phyloP scores from a whole-genome alignment of 2,797 vertebrate genomes.

The Fistularia tabacaria region DNA sequence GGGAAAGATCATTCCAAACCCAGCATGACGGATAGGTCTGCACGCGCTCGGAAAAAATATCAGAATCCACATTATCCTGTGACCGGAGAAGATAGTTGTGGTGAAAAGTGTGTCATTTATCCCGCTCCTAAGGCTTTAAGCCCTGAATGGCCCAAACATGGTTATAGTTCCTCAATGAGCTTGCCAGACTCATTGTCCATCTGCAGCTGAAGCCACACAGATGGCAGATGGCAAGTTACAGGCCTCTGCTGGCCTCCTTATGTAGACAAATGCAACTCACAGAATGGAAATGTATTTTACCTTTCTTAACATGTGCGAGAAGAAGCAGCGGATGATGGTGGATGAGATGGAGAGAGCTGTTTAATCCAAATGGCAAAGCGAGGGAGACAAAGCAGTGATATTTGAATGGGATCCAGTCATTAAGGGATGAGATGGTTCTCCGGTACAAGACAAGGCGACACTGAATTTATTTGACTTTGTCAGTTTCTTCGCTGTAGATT shows the following conservation, averaged over 20 bases:
- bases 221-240: conserved; percentile 27
- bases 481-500: conserved; percentile 45
- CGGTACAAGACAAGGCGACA: too few relatives aligned
- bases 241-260: conserved; percentile 14
- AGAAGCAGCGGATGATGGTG: background rate
- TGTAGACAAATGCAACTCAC: conserved; percentile 14
- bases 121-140: conserved; percentile 8
- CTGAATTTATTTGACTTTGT: conserved; percentile 2
- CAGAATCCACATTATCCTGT: conserved; percentile 39
- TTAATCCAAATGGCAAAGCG: background rate
- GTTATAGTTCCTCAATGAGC: conserved; percentile 3
- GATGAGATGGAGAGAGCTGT: conserved; percentile 2
- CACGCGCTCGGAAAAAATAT: conserved; percentile 29
- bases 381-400: conserved; percentile 12
- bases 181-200: conserved; percentile 24
- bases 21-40: conserved; percentile 15
- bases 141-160: background rate
- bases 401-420: too few relatives aligned
- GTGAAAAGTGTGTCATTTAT: conserved; percentile 19
- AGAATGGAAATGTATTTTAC: conserved; percentile 26
- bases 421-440: too few relatives aligned
- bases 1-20: conserved; percentile 36
- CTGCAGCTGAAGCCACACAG: conserved; percentile 20
- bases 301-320: background rate
- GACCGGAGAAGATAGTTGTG: conserved; percentile 28